Percentiles rank a stretch among this genome's conserved stretches.
Conservation (phyloP, 2,797 vertebrate species). For the Centroberyx gerrardi region DNA sequence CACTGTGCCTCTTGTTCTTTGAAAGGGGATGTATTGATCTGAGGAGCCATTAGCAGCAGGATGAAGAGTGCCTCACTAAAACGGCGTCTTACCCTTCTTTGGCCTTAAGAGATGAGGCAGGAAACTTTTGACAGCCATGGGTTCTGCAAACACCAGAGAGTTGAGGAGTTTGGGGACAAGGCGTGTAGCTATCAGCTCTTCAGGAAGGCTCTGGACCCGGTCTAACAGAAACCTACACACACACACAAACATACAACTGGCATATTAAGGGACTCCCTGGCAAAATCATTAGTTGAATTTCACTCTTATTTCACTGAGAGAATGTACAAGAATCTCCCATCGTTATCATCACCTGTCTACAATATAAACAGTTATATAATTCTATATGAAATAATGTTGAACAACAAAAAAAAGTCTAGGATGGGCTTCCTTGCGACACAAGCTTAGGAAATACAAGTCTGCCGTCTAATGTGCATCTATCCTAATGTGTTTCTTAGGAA, state of each 20-base stretch:
- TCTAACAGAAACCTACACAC: slow-evolving; percentile 92
- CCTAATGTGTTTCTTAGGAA: neutral
- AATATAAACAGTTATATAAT: too few species aligned
- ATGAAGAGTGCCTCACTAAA: neutral
- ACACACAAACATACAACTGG: slow-evolving; percentile 34
- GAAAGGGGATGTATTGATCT: neutral
- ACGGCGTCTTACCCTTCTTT: slow-evolving; percentile 88
- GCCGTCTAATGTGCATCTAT: too few species aligned
- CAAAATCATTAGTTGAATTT: neutral
- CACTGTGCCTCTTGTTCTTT: neutral
- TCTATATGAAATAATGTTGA: too few species aligned
- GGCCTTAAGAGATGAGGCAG: slow-evolving; percentile 96
- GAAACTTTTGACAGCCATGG: slow-evolving; percentile 97
- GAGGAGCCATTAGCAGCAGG: neutral
- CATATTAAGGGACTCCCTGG: neutral
- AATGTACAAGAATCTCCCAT: too few species aligned
- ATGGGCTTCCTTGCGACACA: too few species aligned
- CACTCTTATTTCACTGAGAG: too few species aligned
- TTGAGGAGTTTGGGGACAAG: slow-evolving; percentile 95
- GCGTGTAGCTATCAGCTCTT: slow-evolving; percentile 92
- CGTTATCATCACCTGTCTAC: too few species aligned
- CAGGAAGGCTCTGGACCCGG: slow-evolving; percentile 91
- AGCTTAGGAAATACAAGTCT: too few species aligned
- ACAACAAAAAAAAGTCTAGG: too few species aligned
- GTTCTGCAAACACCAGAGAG: slow-evolving; percentile 95